phyloP scores from a whole-genome alignment of 2,797 vertebrate species.

The Phoxinus dragarum region DNA sequence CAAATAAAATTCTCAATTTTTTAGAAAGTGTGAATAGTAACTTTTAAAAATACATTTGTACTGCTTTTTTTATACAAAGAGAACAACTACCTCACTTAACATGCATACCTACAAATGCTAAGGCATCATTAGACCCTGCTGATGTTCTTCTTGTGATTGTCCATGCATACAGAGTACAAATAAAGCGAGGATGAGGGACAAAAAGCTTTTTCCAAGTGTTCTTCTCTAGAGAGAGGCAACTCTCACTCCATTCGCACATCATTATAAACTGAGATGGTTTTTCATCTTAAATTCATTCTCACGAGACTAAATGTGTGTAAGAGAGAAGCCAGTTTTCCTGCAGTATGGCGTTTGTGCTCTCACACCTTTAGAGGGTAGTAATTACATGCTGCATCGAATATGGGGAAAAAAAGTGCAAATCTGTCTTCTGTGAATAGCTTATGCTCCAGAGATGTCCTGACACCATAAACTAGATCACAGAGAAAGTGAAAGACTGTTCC shows the following conservation, averaged over 20 bases:
- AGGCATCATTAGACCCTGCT: background rate
- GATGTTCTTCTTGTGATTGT: background rate
- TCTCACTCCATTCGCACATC: conserved; percentile 68
- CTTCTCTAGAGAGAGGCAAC: conserved; percentile 65
- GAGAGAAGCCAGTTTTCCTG: conserved; percentile 32
- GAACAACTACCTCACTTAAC: background rate
- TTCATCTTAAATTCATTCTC: conserved; percentile 60
- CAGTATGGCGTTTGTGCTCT: conserved; percentile 32
- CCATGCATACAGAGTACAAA: conserved; percentile 14
- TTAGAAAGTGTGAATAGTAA: background rate
- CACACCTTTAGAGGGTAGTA: conserved; percentile 35
- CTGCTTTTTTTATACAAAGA: background rate
- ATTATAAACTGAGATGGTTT: conserved; percentile 69
- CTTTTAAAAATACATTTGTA: fast-evolving
- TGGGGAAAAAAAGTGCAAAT: background rate
- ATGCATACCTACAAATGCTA: background rate
- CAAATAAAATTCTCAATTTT: background rate
- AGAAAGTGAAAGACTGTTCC: conserved; percentile 11
- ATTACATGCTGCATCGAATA: conserved; percentile 41
- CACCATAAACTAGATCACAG: conserved; percentile 24
- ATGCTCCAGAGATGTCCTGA: conserved; percentile 26
- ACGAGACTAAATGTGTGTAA: conserved; percentile 57
- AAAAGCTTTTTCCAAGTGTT: conserved; percentile 32
- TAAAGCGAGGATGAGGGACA: conserved; percentile 8
- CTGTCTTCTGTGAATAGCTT: conserved; percentile 37